Conservation (phyloP, 1,140 invertebrate species). For the Portunus trituberculatus region DNA sequence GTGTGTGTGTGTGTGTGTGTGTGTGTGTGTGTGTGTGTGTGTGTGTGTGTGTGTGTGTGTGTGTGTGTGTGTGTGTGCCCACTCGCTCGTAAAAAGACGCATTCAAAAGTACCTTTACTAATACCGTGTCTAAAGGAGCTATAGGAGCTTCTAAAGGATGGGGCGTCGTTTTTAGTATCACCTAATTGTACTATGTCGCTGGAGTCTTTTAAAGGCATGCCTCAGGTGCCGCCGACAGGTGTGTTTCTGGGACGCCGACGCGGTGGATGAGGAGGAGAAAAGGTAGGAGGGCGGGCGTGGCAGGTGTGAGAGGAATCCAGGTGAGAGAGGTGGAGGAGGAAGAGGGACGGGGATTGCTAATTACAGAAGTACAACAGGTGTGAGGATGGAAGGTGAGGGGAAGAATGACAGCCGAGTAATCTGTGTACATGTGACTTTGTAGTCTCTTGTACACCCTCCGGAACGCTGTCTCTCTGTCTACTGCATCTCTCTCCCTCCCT, state of each 20-base stretch:
- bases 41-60: too few species aligned
- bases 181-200: not conserved
- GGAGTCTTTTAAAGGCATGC: not conserved
- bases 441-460: not conserved
- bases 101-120: too few species aligned
- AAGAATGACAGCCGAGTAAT: slow-evolving; percentile 25
- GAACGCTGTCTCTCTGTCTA: not conserved
- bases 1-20: too few species aligned
- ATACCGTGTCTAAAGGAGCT: not conserved
- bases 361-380: not conserved
- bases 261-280: not conserved
- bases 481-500: not conserved
- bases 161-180: not conserved
- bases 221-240: not conserved
- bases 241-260: not conserved
- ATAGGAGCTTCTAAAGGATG: not conserved
- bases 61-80: not conserved
- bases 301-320: slow-evolving; percentile 1
- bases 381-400: not conserved
- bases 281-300: not conserved
- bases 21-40: too few species aligned
- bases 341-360: not conserved
- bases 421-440: not conserved
- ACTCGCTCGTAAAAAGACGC: too few species aligned
- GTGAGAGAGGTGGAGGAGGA: not conserved